Evolutionary conservation across 1,140 invertebrate genomes (phyloP), one percentile per base, ranked within the genome.

Genomic region (Pentalonia nigronervosa): DNA sequence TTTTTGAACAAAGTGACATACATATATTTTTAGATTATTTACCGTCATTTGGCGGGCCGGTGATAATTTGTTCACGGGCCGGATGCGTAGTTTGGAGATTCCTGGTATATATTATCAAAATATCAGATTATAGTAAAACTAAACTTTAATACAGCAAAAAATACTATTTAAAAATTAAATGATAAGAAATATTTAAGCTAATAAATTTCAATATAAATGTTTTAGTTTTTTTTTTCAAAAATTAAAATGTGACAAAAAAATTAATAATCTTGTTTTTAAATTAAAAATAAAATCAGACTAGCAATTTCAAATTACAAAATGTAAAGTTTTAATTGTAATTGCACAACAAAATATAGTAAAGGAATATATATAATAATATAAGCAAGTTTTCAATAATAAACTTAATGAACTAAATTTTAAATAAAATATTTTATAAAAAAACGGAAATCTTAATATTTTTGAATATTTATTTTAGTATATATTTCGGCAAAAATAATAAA

Each of bases 371-470:
- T 17, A 76, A n/a, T 76, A 34, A 14, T 76, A n/a, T 76, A 17
- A 76, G 0, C 6, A n/a, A n/a, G 4, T 30, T n/a, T 67, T 67
- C 3, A 76, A n/a, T 14, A n/a, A 30, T n/a, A 4, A 60, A 60
- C 41, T 41, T 17, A 76, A 76, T 76, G 17, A n/a, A 76, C 30
- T 76, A 76, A n/a, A 76, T 76, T 76, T 34, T n/a, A n/a, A 76
- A 76, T 76, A 76, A 76, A 76, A 76, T 76, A n/a, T 76, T 76
- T 76, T n/a, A n/a, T n/a, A 20, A 17, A 76, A 76, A n/a, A 76
- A 76, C 0, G n/a, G 11, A 17, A 1, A 14, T 67, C 30, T 67
- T n/a, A 67, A 67, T 76, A 76, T 17, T 76, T 76, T n/a, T 0
- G 6, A 6, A n/a, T 34, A n/a, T 14, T 14, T 30, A 48, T 41